Evolutionary conservation across 2,113 vertebrate genomes (phyloP).

Genomic region (Panthera uncia): DNA sequence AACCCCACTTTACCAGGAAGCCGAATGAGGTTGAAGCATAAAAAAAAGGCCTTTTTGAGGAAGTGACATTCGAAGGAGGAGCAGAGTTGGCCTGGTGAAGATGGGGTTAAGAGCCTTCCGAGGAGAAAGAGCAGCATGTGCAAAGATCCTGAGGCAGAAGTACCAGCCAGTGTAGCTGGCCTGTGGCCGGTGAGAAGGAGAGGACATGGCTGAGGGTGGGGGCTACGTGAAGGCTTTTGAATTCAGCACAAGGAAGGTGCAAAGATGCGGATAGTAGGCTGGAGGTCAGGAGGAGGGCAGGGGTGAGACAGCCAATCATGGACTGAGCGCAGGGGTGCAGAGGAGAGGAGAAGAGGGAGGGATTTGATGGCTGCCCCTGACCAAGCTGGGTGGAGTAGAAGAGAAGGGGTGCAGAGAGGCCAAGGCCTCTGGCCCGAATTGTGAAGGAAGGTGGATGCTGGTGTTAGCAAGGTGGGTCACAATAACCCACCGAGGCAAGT

Average conservation of each 20-base stretch:
- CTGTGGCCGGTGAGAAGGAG: not conserved
- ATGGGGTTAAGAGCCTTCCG: not conserved
- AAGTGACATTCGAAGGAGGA: not conserved
- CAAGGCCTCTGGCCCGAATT: too few relatives aligned
- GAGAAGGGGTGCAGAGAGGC: not conserved
- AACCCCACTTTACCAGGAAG: not conserved
- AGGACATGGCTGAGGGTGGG: not conserved
- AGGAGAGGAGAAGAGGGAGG: not conserved
- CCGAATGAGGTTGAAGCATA: accelerated
- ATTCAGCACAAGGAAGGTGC: not conserved
- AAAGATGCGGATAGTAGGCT: not conserved
- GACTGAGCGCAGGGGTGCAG: not conserved
- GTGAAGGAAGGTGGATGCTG: not conserved
- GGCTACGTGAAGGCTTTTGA: not conserved
- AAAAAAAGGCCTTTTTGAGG: not conserved
- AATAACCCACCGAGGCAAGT: not conserved
- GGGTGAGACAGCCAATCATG: not conserved
- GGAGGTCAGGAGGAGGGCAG: too few relatives aligned
- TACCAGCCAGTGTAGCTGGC: accelerated
- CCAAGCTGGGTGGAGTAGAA: not conserved
- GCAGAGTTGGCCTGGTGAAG: not conserved
- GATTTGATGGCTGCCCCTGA: not conserved
- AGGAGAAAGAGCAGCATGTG: accelerated
- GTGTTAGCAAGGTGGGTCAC: not conserved
- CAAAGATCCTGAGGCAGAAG: not conserved